These are phyloP conservation scores for Zapornia atra DNA, from an alignment of 2,113 vertebrate genomes.

Conservation along the genomic window DNA sequence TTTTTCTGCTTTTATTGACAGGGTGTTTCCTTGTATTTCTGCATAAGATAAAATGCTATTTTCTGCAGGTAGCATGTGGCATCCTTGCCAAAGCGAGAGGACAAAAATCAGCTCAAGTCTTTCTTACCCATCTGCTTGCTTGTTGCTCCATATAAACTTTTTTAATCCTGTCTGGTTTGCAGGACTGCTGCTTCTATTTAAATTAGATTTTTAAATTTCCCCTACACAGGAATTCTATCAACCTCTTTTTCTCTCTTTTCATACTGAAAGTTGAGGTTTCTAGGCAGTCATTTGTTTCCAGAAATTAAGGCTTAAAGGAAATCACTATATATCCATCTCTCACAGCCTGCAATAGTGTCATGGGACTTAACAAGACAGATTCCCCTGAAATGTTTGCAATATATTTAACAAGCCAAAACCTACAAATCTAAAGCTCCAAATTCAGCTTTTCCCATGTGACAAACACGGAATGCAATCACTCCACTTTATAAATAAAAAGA, in stretches of 20 bases:
- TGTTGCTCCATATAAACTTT: background rate
- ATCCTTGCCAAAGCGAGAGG: background rate
- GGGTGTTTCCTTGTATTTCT: background rate
- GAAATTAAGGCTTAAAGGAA: conserved; percentile 10
- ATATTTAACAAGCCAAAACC: background rate
- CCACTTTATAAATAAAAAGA: background rate
- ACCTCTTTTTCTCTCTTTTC: background rate
- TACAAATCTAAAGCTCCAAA: background rate
- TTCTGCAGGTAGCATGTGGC: background rate
- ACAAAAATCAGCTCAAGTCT: background rate
- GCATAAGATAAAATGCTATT: background rate
- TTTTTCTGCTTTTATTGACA: background rate
- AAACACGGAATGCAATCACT: background rate
- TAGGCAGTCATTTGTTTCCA: background rate
- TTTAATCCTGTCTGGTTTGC: background rate
- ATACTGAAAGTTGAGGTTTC: background rate
- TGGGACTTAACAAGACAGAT: background rate
- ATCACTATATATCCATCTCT: background rate
- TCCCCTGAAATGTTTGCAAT: background rate
- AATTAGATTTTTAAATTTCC: background rate
- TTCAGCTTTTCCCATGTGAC: background rate
- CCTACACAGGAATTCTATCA: background rate
- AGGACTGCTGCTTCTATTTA: background rate
- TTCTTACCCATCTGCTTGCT: background rate
- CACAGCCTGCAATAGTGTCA: background rate